Conservation (phyloP, 2,888 invertebrate genomes). For the Mongoloraphidia duomilia region DNA sequence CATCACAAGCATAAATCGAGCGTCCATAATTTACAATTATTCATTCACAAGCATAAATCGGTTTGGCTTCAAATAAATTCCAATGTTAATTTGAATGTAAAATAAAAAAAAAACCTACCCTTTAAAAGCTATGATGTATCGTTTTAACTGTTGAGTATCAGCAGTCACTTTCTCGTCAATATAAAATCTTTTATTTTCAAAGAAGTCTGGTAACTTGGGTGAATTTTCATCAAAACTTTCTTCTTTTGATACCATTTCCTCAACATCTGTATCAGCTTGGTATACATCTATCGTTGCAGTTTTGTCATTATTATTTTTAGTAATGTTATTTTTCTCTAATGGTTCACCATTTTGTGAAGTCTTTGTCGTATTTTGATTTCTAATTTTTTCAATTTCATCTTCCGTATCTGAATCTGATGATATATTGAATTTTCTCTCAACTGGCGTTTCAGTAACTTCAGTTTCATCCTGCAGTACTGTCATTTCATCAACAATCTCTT, state of each 20-base stretch:
- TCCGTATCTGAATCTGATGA: slow-evolving; percentile 41
- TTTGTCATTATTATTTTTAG: slow-evolving; percentile 12
- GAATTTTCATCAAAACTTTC: slow-evolving; percentile 11
- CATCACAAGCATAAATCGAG: no score
- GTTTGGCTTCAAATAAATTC: no score
- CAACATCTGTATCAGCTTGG: slow-evolving; percentile 28
- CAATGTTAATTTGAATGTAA: no score
- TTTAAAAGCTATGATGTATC: slow-evolving; percentile 47
- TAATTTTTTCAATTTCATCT: slow-evolving; percentile 42
- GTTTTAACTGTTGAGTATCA: slow-evolving; percentile 23
- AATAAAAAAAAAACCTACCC: slow-evolving; percentile 38
- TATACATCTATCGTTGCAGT: slow-evolving; percentile 16
- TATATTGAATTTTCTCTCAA: slow-evolving; percentile 8
- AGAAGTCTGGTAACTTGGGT: slow-evolving; percentile 30
- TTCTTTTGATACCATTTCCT: slow-evolving; percentile 14
- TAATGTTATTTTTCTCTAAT: slow-evolving; percentile 9
- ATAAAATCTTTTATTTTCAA: slow-evolving; percentile 34
- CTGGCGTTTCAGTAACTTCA: slow-evolving; percentile 4
- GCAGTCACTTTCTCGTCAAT: slow-evolving; percentile 28
- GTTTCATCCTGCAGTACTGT: slow-evolving; percentile 12
- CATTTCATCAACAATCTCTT: slow-evolving; percentile 32
- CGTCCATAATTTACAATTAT: no score
- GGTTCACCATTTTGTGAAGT: slow-evolving; percentile 10
- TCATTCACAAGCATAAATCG: no score
- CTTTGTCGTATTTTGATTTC: slow-evolving; percentile 8